phyloP scores from a whole-genome alignment of 1,140 invertebrate genomes.

The Microplitis mediator region DNA sequence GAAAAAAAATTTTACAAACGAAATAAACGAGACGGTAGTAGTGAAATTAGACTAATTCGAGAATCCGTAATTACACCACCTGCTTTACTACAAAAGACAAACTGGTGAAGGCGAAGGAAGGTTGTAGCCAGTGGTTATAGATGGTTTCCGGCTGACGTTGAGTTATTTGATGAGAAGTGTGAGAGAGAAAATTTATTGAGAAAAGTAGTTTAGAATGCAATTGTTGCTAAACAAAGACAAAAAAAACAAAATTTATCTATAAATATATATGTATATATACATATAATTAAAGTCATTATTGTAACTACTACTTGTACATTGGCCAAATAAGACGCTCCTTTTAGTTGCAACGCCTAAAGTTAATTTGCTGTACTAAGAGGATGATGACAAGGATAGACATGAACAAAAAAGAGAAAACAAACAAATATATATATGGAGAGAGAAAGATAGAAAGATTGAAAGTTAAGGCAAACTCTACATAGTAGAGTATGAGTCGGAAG shows the following conservation, averaged over 20 bases:
- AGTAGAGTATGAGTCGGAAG: neutral
- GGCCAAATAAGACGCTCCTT: conserved; percentile 16
- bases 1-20: neutral
- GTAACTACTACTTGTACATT: neutral
- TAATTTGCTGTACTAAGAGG: neutral
- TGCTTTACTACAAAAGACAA: conserved; percentile 6
- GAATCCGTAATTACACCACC: conserved; percentile 27
- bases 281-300: neutral
- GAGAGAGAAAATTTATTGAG: too few species aligned
- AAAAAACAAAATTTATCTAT: neutral
- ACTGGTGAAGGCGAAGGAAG: too few species aligned
- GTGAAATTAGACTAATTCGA: conserved; percentile 11
- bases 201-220: neutral
- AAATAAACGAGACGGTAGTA: neutral
- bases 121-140: neutral
- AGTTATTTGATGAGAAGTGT: neutral
- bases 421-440: neutral
- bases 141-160: conserved; percentile 14
- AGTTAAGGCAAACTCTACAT: neutral
- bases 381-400: neutral
- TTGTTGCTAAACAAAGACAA: neutral
- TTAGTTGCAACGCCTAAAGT: neutral
- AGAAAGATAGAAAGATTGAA: neutral
- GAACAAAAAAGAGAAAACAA: too few species aligned
- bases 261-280: neutral